These are phyloP conservation scores for Dugesia japonica DNA, from an alignment of 2,888 invertebrate species.

Conservation along the genomic window DNA sequence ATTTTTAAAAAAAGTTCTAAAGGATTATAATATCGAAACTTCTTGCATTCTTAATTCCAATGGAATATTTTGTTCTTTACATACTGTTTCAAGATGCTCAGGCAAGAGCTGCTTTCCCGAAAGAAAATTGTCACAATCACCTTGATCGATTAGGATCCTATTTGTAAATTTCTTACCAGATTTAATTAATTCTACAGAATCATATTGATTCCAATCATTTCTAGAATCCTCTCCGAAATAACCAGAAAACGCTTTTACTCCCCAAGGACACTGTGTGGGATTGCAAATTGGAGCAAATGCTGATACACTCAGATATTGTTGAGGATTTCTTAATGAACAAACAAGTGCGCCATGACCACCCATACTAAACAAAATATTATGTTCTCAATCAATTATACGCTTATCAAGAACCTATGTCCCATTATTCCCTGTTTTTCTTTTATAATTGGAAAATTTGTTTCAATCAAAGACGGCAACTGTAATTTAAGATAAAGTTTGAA, in stretches of 20 bases:
- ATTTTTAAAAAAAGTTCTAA: neutral
- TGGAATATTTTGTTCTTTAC: conserved; percentile 57
- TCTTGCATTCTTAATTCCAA: conserved; percentile 42
- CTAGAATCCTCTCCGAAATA: conserved; percentile 51
- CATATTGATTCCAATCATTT: conserved; percentile 56
- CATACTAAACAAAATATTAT: conserved; percentile 60
- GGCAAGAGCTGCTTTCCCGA: conserved; percentile 63
- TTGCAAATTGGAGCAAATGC: conserved; percentile 87
- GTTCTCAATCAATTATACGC: conserved; percentile 33
- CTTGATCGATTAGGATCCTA: conserved; percentile 76
- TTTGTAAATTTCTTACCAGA: conserved; percentile 58
- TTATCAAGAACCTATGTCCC: conserved; percentile 49
- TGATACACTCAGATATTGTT: conserved; percentile 63
- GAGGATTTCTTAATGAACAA: conserved; percentile 73
- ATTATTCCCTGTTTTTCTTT: conserved; percentile 47
- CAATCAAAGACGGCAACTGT: conserved; percentile 58
- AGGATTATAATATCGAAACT: neutral
- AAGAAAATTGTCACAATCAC: conserved; percentile 65
- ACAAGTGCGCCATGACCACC: conserved; percentile 90
- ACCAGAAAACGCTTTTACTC: conserved; percentile 64
- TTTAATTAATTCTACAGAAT: conserved; percentile 67
- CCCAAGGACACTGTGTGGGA: conserved; percentile 70
- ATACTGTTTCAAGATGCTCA: conserved; percentile 63
- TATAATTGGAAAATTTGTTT: conserved; percentile 58
- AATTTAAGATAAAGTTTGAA: neutral